A percentile compares a stretch with the other conserved stretches of the same genome.
Evolutionary conservation across 2,888 invertebrate species (phyloP).

Genomic region (Troides oblongomaculatus): DNA sequence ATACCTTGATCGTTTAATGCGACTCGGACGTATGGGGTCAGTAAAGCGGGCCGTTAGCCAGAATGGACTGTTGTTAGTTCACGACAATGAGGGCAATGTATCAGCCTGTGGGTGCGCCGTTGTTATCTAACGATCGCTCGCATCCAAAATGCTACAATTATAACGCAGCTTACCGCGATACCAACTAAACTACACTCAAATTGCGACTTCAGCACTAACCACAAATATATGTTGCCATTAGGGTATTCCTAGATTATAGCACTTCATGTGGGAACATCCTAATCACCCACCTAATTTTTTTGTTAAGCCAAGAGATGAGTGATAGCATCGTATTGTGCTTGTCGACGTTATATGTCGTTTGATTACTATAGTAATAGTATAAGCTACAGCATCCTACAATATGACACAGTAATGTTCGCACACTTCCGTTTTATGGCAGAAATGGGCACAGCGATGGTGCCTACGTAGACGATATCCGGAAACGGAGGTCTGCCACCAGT

Average conservation of each 20-base stretch:
- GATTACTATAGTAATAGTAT: too few relatives aligned
- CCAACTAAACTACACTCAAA: constrained; percentile 1
- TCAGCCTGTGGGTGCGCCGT: constrained; percentile 51
- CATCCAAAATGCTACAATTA: constrained; percentile 24
- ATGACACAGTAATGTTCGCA: too few relatives aligned
- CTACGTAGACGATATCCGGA: too few relatives aligned
- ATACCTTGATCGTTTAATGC: constrained; percentile 31
- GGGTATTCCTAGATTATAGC: background rate
- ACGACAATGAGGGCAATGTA: constrained; percentile 68
- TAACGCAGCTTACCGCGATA: constrained; percentile 17
- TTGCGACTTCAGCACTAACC: background rate
- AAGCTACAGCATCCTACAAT: too few relatives aligned
- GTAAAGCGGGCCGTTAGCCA: constrained; percentile 61
- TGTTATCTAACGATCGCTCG: constrained; percentile 28
- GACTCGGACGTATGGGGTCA: constrained; percentile 53
- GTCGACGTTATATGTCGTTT: too few relatives aligned
- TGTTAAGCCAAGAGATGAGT: too few relatives aligned
- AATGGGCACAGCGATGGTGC: too few relatives aligned
- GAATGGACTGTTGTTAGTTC: constrained; percentile 68
- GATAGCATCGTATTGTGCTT: too few relatives aligned
- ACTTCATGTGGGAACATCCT: background rate
- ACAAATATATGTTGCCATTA: background rate
- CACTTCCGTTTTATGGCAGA: too few relatives aligned
- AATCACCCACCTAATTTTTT: too few relatives aligned
- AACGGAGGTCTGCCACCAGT: too few relatives aligned